phyloP scores from a whole-genome alignment of 2,797 vertebrate species.

The Aplochiton taeniatus region DNA sequence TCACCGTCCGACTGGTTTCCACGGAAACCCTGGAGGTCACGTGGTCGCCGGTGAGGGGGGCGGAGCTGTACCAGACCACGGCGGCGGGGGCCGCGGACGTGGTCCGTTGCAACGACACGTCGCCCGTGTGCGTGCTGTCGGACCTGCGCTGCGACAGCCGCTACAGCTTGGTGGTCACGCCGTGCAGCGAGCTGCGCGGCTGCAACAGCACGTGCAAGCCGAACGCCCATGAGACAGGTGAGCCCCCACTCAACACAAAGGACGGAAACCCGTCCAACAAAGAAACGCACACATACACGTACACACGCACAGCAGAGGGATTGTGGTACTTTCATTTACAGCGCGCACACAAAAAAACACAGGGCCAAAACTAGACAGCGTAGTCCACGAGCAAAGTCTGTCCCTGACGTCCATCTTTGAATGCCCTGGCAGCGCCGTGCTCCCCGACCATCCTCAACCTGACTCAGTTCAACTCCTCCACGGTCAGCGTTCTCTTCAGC shows the following conservation, averaged over 20 bases:
- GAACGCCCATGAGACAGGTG: constrained; percentile 81
- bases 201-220: constrained; percentile 79
- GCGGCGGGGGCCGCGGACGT: constrained; percentile 58
- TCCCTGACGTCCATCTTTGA: too few relatives aligned
- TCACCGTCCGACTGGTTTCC: constrained; percentile 74
- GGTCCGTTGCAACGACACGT: constrained; percentile 83
- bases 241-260: background rate
- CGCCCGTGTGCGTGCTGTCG: constrained; percentile 82
- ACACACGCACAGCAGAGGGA: background rate
- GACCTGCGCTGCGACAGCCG: constrained; percentile 81
- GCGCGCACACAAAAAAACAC: too few relatives aligned
- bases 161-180: constrained; percentile 81
- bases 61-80: constrained; percentile 84
- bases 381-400: too few relatives aligned
- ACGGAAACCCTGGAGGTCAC: constrained; percentile 83
- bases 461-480: constrained; percentile 6
- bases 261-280: background rate
- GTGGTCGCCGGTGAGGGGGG: constrained; percentile 86
- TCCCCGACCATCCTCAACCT: constrained; percentile 5
- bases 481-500: background rate
- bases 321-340: too few relatives aligned
- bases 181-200: constrained; percentile 84
- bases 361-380: too few relatives aligned
- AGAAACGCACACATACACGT: background rate
- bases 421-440: constrained; percentile 9